Evolutionary conservation across 2,113 vertebrate species (phyloP), one percentile per base, ranked within the genome.

Genomic region (Triplophysa rosa): DNA sequence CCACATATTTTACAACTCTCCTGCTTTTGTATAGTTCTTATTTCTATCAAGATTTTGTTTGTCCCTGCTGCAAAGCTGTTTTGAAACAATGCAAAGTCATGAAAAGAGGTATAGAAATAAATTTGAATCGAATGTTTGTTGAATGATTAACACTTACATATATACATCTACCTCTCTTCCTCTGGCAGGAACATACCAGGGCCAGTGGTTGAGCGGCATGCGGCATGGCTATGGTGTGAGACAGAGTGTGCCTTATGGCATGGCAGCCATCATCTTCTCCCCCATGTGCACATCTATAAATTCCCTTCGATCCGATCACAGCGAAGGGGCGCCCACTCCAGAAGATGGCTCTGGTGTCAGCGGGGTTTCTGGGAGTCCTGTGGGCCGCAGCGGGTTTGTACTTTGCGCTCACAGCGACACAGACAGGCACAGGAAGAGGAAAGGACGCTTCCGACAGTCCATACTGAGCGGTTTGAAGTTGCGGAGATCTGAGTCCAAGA

Each of bases 221-320:
- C 96, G 97, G 40, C 97, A 99, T 69, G 97, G 97, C 54, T 98
- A 98, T 9, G 97, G 97, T 0, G 95, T 99, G 37, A 95, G 97
- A 79, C 97, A 98, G 93, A 99, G 97, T 16, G 97, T 98, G 33
- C 97, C 97, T 79, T 99, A 98, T 40, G 96, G 96, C 90, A 98
- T 98, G 95, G 97, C 97, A 10, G 96, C 97, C 8, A 93, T 98
- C 91, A 98, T 98, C 92, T 93, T 97, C 84, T 98, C 97, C 81
- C 97, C 97, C 69, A 92, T 98, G 89, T 94, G 97, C 89, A 98
- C 96, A 0, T 98, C 97, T 86, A 98, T 99, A 95, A 98, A 98
- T 93, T 99, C 97, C 29, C 93, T 99, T 72, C 95, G 97, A 87
- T 98, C 97, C 1, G 97, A 98, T 91, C 96, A 98, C 92, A 97